Percentiles rank a stretch among this genome's conserved stretches.
Conservation (phyloP, 2,888 invertebrate genomes). For the Leptarthrus brevirostris region DNA sequence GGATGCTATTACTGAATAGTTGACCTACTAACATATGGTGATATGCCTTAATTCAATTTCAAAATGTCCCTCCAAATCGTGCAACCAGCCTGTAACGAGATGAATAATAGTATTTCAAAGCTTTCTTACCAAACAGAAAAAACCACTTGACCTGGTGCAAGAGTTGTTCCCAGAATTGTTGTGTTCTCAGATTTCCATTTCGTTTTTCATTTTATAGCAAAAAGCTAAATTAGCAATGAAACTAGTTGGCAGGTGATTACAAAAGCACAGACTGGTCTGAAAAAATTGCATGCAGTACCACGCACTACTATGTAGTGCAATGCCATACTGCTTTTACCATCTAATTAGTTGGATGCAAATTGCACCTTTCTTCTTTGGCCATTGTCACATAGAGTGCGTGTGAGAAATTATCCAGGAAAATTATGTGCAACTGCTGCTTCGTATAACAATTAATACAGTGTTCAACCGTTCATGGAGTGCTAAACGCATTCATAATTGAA, state of each 20-base stretch:
- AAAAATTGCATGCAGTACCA: too few species aligned
- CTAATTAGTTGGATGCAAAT: too few species aligned
- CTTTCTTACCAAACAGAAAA: background rate
- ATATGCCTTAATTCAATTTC: background rate
- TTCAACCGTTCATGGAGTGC: too few species aligned
- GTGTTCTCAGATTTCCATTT: slow-evolving; percentile 10
- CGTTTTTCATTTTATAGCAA: background rate
- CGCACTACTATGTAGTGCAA: too few species aligned
- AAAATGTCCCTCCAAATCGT: background rate
- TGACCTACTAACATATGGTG: slow-evolving; percentile 3
- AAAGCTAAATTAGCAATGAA: background rate
- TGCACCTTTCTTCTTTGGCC: too few species aligned
- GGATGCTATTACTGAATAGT: background rate
- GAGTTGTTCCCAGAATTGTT: slow-evolving; percentile 32
- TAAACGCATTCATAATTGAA: too few species aligned
- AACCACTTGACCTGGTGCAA: slow-evolving; percentile 15
- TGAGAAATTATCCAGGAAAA: background rate
- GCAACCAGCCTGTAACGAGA: too few species aligned
- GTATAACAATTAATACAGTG: too few species aligned
- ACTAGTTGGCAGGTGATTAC: background rate
- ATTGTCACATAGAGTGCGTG: background rate
- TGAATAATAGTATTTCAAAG: background rate
- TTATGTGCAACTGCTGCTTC: background rate
- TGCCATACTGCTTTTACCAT: too few species aligned
- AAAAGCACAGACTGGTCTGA: background rate